Evolutionary conservation across 2,113 vertebrate genomes (phyloP).

Genomic region (Picathartes gymnocephalus): DNA sequence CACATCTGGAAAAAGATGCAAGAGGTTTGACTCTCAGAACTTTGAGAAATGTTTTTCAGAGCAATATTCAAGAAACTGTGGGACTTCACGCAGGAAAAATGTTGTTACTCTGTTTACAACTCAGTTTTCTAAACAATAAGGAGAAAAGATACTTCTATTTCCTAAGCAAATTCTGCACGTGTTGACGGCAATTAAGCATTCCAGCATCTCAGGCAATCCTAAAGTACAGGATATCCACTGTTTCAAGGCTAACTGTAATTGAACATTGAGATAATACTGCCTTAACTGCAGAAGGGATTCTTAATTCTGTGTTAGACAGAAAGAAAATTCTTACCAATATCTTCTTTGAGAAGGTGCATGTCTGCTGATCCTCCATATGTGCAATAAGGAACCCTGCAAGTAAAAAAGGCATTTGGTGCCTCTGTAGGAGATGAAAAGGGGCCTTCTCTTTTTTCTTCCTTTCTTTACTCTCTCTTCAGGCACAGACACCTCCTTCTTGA

Average conservation of each 20-base stretch:
- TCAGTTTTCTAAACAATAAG: background rate
- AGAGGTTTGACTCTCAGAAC: background rate
- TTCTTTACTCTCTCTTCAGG: background rate
- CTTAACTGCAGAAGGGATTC: background rate
- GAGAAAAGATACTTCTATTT: background rate
- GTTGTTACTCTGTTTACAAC: background rate
- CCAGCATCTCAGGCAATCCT: background rate
- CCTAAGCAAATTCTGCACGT: background rate
- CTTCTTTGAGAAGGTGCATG: slow-evolving; percentile 49
- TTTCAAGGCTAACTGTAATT: background rate
- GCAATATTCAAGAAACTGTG: background rate
- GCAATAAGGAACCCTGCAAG: slow-evolving; percentile 52
- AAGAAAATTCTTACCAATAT: slow-evolving; percentile 62
- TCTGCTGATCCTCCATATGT: slow-evolving; percentile 52
- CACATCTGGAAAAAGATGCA: background rate
- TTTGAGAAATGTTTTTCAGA: background rate
- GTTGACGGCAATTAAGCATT: background rate
- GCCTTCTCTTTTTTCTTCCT: background rate
- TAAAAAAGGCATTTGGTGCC: slow-evolving; percentile 66
- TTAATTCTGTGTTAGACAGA: slow-evolving; percentile 27
- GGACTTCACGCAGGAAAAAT: background rate
- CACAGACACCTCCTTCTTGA: background rate
- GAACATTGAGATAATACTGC: background rate
- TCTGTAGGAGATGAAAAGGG: slow-evolving; percentile 26
- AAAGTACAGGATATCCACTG: background rate